phyloP scores from a whole-genome alignment of 2,888 invertebrate genomes.

The Sphecodes monilicornis region DNA sequence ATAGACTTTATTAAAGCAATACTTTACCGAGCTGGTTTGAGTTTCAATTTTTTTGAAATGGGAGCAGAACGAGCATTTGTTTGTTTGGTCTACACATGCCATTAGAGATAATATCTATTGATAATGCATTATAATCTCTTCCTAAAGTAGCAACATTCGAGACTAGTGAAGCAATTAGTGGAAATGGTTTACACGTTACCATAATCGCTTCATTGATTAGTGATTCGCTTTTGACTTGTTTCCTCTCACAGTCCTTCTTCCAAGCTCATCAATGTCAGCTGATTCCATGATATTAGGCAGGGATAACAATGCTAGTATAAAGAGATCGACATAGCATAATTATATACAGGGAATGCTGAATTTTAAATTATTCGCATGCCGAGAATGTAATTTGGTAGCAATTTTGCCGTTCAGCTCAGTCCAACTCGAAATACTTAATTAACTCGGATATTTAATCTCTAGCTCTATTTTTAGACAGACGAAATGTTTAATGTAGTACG shows the following conservation, averaged over 20 bases:
- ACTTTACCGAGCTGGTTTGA: neutral
- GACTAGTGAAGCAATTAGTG: neutral
- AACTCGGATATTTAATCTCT: neutral
- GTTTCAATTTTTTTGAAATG: neutral
- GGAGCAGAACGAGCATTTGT: no score
- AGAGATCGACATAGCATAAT: neutral
- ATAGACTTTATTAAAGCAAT: no score
- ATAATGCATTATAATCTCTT: neutral
- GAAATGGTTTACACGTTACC: neutral
- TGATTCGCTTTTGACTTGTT: slow-evolving; percentile 3
- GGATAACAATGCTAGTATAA: neutral
- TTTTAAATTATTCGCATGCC: neutral
- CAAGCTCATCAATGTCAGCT: neutral
- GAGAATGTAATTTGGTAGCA: neutral
- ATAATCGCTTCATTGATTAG: neutral
- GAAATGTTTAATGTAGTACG: neutral
- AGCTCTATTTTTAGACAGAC: neutral
- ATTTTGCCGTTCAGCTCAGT: neutral
- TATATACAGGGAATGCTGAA: neutral
- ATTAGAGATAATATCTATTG: neutral
- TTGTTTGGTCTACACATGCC: neutral
- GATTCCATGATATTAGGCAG: neutral
- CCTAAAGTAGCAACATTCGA: neutral
- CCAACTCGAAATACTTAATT: neutral
- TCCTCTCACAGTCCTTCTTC: neutral